Base-by-base conservation (phyloP, 1,140 invertebrate species). In the Microplitis demolitor region DNA sequence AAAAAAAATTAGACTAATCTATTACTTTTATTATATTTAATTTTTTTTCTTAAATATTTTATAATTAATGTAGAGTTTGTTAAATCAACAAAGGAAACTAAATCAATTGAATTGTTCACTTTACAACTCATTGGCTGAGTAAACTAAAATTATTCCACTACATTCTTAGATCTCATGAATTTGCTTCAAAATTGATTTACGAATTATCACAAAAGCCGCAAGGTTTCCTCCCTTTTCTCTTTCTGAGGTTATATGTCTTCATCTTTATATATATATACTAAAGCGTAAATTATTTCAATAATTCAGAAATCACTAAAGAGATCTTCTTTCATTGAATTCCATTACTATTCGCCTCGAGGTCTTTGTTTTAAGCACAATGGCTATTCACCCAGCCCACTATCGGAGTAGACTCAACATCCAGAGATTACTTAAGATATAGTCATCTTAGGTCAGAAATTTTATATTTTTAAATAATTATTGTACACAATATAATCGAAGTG, bases 301-400 rank as follows among this genome's bases (percentile, higher is more conserved):
- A 82, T 80, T 81, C 71, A 80, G 79, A 77, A 80, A 80, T 80
- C 79, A 56, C 66, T 24, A 31, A 71, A 51, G 63, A 66, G 78
- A 79, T 77, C 79, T 83, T 82, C 80, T 82, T 82, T 82, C 81
- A 83, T 80, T 82, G 78, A 83, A 83, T 82, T 73, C 78, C 77
- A 77, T 74, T 76, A 81, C 76, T 79, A 82, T 81, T 80, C 77
- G 75, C 75, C 76, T 54, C 64, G 74, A 58, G 71, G 77, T 80
- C 81, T 82, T 82, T 82, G 81, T 82, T 82, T 81, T 79, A 78
- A 78, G 71, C 74, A 82, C 81, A 82, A 82, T 82, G 78, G 80
- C 78, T 75, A 80, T 81, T 78, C 79, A 82, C 73, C 58, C 67
- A 64, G 67, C 62, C 53, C 16, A 54, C 53, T 14, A 4, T 13